phyloP scores from a whole-genome alignment of 2,888 invertebrate genomes.

The Digitonthophagus gazella region DNA sequence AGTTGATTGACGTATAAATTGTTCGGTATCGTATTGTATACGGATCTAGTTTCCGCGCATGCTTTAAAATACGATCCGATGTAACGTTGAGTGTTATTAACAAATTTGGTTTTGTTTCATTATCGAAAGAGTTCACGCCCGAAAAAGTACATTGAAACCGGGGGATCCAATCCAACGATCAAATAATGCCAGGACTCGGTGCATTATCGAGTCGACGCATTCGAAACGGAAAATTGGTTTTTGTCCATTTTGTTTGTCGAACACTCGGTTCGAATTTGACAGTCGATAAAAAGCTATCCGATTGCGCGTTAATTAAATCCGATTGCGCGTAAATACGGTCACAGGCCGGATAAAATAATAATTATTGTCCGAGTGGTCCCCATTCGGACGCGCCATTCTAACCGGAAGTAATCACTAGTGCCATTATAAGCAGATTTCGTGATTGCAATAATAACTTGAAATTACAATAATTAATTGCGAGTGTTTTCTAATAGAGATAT shows the following conservation, averaged over 20 bases:
- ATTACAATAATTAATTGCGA: too few species aligned
- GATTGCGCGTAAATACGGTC: not conserved
- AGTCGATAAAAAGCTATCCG: not conserved
- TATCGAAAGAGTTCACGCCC: not conserved
- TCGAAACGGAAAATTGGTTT: not conserved
- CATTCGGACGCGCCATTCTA: not conserved
- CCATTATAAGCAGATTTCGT: not conserved
- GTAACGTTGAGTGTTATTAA: not conserved
- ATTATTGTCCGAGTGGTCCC: not conserved
- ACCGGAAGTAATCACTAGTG: not conserved
- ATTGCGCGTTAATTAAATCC: not conserved
- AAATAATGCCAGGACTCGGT: not conserved
- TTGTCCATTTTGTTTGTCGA: not conserved
- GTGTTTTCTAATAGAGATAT: not conserved
- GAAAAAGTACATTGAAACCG: not conserved
- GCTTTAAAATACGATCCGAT: not conserved
- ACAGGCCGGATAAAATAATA: not conserved
- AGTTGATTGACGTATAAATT: not conserved
- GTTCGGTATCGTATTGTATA: not conserved
- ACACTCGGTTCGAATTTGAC: not conserved
- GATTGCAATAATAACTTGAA: not conserved
- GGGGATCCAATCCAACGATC: not conserved
- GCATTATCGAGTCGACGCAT: not conserved
- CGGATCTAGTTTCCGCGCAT: not conserved
- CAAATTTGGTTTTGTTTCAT: not conserved